Percentiles rank a stretch among this genome's conserved stretches.
Conservation (phyloP, 1,140 invertebrate species). For the Aradophagus sp. region DNA sequence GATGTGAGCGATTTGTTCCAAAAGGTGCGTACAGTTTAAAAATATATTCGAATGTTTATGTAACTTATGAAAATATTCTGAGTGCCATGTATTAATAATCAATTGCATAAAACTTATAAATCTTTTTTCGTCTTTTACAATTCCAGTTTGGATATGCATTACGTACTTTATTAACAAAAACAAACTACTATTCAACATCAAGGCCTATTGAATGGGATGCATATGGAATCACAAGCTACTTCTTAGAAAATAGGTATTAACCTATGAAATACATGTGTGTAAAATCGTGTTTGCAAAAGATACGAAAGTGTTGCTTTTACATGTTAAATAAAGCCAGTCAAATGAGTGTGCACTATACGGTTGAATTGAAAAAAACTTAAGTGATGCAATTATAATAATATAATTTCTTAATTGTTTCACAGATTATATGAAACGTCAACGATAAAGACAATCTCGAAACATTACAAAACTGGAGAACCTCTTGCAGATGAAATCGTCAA, state of each 20-base stretch:
- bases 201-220: slow-evolving; percentile 94
- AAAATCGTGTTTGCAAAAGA: no score
- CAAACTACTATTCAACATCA: slow-evolving; percentile 87
- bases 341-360: no score
- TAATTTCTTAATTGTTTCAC: no score
- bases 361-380: no score
- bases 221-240: slow-evolving; percentile 84
- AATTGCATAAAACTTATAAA: no score
- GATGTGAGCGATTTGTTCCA: slow-evolving; percentile 86
- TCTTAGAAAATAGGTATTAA: slow-evolving; percentile 86
- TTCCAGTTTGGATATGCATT: slow-evolving; percentile 86
- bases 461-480: slow-evolving; percentile 83
- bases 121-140: no score
- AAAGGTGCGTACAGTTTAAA: slow-evolving; percentile 79
- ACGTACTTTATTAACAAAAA: slow-evolving; percentile 86
- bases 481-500: slow-evolving; percentile 80
- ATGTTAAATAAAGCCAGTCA: no score
- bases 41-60: slow-evolving; percentile 9
- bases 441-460: slow-evolving; percentile 81
- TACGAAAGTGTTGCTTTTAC: no score
- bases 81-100: no score
- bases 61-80: no score
- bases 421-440: slow-evolving; percentile 81
- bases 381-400: no score
- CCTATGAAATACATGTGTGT: no score